These are phyloP conservation scores for Drosophila gaucha DNA, from an alignment of 2,888 invertebrate species.

Conservation along the genomic window DNA sequence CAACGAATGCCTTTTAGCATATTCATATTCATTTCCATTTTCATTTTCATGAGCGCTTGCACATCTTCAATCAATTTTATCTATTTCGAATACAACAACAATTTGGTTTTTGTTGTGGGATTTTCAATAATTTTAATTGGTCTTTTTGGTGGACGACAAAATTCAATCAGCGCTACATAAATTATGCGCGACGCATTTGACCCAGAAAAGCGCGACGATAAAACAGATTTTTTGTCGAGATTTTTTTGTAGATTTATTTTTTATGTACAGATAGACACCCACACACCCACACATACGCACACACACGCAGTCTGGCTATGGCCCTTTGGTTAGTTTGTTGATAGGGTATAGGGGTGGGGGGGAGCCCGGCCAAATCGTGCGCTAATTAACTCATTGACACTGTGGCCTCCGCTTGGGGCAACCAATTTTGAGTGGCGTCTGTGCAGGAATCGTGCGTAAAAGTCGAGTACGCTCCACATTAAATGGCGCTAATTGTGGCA, in stretches of 20 bases:
- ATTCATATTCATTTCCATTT: neutral
- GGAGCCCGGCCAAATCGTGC: conserved; percentile 65
- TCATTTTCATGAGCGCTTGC: conserved; percentile 32
- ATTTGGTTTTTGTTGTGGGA: conserved; percentile 34
- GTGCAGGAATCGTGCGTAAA: conserved; percentile 77
- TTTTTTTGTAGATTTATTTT: conserved; percentile 13
- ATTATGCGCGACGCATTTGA: conserved; percentile 62
- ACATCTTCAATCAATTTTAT: conserved; percentile 46
- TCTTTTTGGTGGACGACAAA: conserved; percentile 63
- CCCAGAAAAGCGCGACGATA: conserved; percentile 66
- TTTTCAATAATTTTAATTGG: conserved; percentile 75
- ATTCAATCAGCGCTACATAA: conserved; percentile 73
- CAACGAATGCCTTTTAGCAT: conserved; percentile 56
- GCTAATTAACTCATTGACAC: conserved; percentile 80
- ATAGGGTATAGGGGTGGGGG: conserved; percentile 29
- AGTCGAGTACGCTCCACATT: conserved; percentile 78
- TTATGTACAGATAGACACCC: conserved; percentile 22
- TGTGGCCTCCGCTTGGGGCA: conserved; percentile 55
- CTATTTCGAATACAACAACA: neutral
- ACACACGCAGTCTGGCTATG: conserved; percentile 12
- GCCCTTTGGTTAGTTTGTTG: neutral
- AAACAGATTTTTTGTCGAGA: conserved; percentile 56
- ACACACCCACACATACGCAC: conserved; percentile 19
- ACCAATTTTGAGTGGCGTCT: conserved; percentile 68
- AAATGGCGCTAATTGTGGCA: conserved; percentile 80